Evolutionary conservation across 2,797 vertebrate genomes (phyloP).

Genomic region (Eulemur albifrons): DNA sequence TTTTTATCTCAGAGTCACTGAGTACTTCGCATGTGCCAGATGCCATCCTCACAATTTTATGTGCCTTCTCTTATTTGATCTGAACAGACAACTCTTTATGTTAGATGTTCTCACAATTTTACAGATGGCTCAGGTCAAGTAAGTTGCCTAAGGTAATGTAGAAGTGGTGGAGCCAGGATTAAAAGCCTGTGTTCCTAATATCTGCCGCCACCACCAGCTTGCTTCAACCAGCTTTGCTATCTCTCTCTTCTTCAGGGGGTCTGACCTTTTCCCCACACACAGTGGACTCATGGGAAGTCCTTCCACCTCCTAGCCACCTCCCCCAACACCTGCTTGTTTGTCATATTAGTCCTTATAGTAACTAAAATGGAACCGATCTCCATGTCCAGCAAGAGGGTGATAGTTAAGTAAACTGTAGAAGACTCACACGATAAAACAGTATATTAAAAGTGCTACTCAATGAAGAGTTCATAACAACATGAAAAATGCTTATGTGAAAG

Average conservation of each 20-base stretch:
- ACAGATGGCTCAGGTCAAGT: neutral
- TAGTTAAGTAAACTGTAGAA: neutral
- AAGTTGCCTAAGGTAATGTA: neutral
- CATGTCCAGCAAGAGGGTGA: neutral
- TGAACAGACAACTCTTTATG: neutral
- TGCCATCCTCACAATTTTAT: neutral
- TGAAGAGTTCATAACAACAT: neutral
- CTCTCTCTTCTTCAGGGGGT: neutral
- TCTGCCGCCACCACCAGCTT: neutral
- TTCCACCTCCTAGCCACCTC: neutral
- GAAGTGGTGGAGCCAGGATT: neutral
- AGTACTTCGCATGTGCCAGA: neutral
- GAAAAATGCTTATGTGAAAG: neutral
- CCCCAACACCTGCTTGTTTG: neutral
- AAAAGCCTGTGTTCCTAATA: neutral
- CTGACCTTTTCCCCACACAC: neutral
- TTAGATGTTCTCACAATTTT: neutral
- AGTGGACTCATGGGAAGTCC: neutral
- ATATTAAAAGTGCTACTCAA: neutral
- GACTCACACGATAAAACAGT: neutral
- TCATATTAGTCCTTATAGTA: neutral
- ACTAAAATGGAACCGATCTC: neutral
- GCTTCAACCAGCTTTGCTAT: neutral
- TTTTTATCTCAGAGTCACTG: neutral
- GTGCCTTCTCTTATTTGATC: neutral